These are phyloP conservation scores for Notoglanidium macrostoma DNA, from an alignment of 2,797 vertebrate species.

Conservation along the genomic window DNA sequence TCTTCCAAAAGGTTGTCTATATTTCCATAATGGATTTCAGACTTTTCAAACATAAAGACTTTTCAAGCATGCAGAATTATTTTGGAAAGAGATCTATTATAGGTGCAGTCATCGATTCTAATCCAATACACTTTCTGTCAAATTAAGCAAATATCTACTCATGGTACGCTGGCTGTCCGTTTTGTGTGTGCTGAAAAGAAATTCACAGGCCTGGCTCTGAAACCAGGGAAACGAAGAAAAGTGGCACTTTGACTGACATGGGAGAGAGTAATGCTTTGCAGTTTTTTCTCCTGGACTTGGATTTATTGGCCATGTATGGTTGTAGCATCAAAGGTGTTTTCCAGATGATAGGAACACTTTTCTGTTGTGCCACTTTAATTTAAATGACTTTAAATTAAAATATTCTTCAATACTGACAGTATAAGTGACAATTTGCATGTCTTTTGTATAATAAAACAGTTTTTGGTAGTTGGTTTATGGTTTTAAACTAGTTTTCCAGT, in stretches of 20 bases:
- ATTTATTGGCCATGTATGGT: neutral
- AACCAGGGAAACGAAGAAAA: neutral
- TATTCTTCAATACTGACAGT: neutral
- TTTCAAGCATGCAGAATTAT: neutral
- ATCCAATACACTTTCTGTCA: too few relatives aligned
- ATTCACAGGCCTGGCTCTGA: too few relatives aligned
- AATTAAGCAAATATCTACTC: too few relatives aligned
- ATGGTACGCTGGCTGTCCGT: too few relatives aligned
- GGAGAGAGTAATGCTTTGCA: neutral
- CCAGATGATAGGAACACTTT: neutral
- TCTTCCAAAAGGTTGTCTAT: neutral
- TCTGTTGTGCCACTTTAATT: neutral
- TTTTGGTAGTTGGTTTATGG: neutral
- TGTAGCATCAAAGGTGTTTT: neutral
- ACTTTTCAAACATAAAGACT: neutral
- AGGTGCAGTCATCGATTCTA: too few relatives aligned
- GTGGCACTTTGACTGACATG: neutral
- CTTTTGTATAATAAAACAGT: too few relatives aligned
- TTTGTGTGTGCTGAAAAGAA: too few relatives aligned
- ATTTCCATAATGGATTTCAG: neutral
- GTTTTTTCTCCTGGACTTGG: neutral
- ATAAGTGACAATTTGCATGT: neutral
- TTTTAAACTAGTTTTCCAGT: neutral
- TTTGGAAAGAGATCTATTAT: neutral
- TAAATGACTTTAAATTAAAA: neutral